These are phyloP conservation scores for Ormyrus pomaceus DNA, from an alignment of 2,888 invertebrate genomes.

Conservation along the genomic window DNA sequence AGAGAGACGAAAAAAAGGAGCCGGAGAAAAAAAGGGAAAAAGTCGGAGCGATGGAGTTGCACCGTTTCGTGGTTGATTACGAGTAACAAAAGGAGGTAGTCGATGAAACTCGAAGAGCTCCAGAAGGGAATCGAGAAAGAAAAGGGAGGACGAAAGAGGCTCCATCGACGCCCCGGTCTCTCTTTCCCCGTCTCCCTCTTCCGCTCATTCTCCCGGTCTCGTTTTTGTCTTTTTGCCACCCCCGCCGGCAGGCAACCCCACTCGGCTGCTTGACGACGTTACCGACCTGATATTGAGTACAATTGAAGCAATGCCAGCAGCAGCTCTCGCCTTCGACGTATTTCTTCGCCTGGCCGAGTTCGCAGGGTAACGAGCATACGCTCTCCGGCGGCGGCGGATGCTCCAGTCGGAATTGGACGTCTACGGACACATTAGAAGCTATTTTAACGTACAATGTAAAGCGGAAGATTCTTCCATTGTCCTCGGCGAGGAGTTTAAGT, in stretches of 20 bases:
- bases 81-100: slow-evolving; percentile 38
- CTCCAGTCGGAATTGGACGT: slow-evolving; percentile 89
- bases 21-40: slow-evolving; percentile 11
- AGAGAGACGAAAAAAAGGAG: neutral
- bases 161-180: slow-evolving; percentile 37
- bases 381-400: slow-evolving; percentile 90
- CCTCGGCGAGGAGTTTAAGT: slow-evolving; percentile 7
- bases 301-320: slow-evolving; percentile 96
- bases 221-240: neutral
- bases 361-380: slow-evolving; percentile 93
- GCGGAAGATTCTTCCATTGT: slow-evolving; percentile 25
- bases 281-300: slow-evolving; percentile 87
- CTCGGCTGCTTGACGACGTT: slow-evolving; percentile 31
- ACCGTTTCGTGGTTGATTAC: slow-evolving; percentile 52
- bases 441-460: slow-evolving; percentile 41
- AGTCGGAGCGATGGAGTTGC: slow-evolving; percentile 44
- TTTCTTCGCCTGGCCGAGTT: slow-evolving; percentile 92
- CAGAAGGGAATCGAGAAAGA: neutral
- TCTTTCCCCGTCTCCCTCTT: neutral
- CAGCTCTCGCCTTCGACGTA: slow-evolving; percentile 95
- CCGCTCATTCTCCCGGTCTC: neutral
- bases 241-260: neutral
- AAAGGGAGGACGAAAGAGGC: slow-evolving; percentile 23
- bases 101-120: slow-evolving; percentile 49
- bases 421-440: slow-evolving; percentile 74